Evolutionary conservation across 2,888 invertebrate species (phyloP).

Genomic region (Nasonia oneida): DNA sequence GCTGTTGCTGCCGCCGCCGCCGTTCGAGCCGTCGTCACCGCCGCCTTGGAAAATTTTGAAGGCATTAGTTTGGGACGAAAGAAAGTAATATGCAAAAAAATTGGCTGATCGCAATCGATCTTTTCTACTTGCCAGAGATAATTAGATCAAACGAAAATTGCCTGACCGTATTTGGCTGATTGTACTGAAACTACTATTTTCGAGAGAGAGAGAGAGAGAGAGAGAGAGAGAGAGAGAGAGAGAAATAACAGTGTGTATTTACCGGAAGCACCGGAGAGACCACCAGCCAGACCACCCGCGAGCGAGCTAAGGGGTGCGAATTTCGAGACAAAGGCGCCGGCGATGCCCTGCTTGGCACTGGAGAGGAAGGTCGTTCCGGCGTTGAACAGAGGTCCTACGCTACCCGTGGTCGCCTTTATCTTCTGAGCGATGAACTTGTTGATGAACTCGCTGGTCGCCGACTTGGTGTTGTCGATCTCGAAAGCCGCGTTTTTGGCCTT

Average conservation of each 20-base stretch:
- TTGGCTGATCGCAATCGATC: neutral
- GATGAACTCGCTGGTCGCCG: conserved; percentile 82
- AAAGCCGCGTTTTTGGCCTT: conserved; percentile 88
- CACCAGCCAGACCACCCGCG: conserved; percentile 82
- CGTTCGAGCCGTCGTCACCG: conserved; percentile 65
- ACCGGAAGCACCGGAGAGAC: conserved; percentile 70
- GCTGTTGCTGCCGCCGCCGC: conserved; percentile 63
- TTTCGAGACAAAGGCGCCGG: conserved; percentile 73
- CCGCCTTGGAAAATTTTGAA: conserved; percentile 62
- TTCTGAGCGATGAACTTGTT: conserved; percentile 85
- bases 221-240: too few relatives aligned
- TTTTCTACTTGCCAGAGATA: neutral
- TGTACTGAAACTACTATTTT: neutral
- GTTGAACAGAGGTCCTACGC: conserved; percentile 82
- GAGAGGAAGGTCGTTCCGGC: conserved; percentile 82
- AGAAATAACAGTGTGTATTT: neutral
- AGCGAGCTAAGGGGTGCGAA: conserved; percentile 79
- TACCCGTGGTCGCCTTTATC: conserved; percentile 84
- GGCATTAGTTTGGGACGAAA: neutral
- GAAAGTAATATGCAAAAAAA: neutral
- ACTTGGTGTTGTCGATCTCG: conserved; percentile 85
- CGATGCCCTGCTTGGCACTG: conserved; percentile 70
- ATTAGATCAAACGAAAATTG: neutral
- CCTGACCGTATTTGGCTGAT: neutral
- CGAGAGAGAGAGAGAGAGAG: too few relatives aligned